Evolutionary conservation across 2,113 vertebrate species (phyloP).

Genomic region (Rhinogobius similis): DNA sequence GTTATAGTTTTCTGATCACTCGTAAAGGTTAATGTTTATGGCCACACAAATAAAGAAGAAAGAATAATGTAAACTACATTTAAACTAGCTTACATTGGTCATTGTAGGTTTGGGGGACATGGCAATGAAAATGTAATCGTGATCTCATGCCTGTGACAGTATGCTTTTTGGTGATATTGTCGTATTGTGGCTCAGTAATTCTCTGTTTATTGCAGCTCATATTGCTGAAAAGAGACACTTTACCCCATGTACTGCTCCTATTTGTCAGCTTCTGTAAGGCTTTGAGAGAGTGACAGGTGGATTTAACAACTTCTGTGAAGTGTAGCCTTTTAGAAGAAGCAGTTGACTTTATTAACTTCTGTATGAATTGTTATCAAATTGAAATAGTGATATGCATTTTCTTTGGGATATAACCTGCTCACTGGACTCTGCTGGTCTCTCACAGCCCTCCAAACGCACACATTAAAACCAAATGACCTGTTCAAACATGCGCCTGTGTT

Average conservation of each 20-base stretch:
- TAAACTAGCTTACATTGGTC: no score
- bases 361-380: neutral
- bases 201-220: no score
- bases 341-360: neutral
- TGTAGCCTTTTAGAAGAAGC: neutral
- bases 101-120: no score
- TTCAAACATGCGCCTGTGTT: slow-evolving; percentile 20
- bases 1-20: no score
- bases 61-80: no score
- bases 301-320: neutral
- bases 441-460: neutral
- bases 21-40: no score
- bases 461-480: neutral
- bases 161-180: no score
- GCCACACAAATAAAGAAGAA: no score
- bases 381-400: neutral
- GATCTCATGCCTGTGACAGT: no score
- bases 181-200: no score
- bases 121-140: no score
- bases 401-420: neutral
- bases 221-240: no score
- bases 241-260: neutral
- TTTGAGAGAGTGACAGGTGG: neutral
- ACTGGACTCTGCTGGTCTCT: neutral
- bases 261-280: neutral